Evolutionary conservation across 2,797 vertebrate species (phyloP), one percentile per base, ranked within the genome.

Genomic region (Balearica regulorum): DNA sequence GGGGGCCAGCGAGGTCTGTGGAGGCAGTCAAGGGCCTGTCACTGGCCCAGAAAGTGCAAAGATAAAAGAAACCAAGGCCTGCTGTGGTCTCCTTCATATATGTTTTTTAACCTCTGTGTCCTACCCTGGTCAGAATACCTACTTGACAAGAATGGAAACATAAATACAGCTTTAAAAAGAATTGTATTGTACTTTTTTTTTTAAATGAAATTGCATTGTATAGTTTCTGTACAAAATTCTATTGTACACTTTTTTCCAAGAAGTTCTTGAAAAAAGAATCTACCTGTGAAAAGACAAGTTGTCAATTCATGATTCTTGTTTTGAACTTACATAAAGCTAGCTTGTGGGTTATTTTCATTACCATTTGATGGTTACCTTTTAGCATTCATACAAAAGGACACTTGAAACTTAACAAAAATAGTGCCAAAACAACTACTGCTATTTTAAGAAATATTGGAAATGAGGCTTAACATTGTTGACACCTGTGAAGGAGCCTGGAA

Each of bases 361-460:
- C 2, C 0, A 0, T 69, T 48, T 89, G 28, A 33, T 28, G 11
- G 21, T n/a, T 70, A 70, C 13, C 48, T 90, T 51, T 68, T 51
- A 68, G 15, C 20, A 82, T 43, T 61, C 11, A 62, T 72, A 28
- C 7, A 65, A 83, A 92, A 90, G 11, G 16, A n/a, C 28, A 78
- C 53, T 8, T 55, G 33, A 93, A 93, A 90, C 70, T 60, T 75
- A n/a, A 43, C 7, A 68, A 69, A 92, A 83, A 62, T 46, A 73
- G 29, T 82, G 11, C 43, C 35, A 37, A 70, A 90, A 83, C 7
- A 69, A 20, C 72, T 71, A 48, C 26, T 46, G 35, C 11, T 80
- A 51, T 89, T 95, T 93, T 64, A 66, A 70, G 48, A 85, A 83
- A 62, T 68, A 77, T 33, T 90, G 76, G 21, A 83, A 89, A 80